A percentile compares a stretch with the other conserved stretches of the same genome.
phyloP scores from a whole-genome alignment of 2,888 invertebrate species.

The Dendrolimus houi region DNA sequence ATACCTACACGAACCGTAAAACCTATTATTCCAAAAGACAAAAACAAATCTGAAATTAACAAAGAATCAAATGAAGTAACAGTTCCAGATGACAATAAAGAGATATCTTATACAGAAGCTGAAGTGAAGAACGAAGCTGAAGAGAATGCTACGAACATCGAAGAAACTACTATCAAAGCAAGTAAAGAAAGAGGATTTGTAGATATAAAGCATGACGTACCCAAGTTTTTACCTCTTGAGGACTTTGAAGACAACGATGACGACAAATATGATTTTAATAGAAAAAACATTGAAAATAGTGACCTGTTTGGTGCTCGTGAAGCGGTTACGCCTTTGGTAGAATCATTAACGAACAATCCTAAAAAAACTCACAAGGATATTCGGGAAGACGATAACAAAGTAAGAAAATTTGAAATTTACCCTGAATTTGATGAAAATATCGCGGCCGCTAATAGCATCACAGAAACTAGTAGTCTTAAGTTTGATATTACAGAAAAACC shows the following conservation, averaged over 20 bases:
- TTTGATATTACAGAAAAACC: not conserved
- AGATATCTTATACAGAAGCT: not conserved
- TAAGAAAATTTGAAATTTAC: not conserved
- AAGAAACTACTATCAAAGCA: not conserved
- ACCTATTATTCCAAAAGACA: not conserved
- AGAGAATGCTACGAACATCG: not conserved
- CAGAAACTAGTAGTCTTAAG: not conserved
- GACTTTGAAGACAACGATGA: conserved; percentile 4
- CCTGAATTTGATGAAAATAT: not conserved
- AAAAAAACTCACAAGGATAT: not conserved
- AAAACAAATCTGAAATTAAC: not conserved
- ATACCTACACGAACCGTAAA: conserved; percentile 1
- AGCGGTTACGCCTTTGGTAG: not conserved
- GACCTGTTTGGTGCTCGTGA: not conserved
- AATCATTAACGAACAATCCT: not conserved
- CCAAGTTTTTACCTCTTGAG: not conserved
- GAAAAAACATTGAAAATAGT: not conserved
- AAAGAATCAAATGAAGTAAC: not conserved
- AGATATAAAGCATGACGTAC: not conserved
- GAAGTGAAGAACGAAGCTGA: not conserved
- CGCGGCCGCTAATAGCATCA: not conserved
- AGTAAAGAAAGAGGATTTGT: not conserved
- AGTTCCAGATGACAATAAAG: not conserved
- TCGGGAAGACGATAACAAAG: not conserved
- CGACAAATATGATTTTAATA: not conserved